Base-by-base conservation (phyloP, 2,888 invertebrate genomes). In the Cephus pulcher region DNA sequence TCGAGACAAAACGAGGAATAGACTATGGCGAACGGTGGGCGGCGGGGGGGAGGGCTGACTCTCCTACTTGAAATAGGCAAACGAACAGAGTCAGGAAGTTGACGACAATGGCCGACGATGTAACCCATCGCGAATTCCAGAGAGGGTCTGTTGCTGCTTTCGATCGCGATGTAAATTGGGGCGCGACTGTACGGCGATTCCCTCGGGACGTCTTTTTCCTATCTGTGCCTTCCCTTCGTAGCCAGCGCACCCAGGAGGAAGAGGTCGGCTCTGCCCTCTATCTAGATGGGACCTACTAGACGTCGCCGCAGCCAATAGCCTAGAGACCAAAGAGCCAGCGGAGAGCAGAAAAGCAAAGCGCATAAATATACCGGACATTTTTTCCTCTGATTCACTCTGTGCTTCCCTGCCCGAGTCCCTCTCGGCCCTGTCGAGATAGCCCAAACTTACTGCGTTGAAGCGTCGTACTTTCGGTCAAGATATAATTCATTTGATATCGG, bases 401-500 rank as follows among this genome's bases (percentile, higher is more conserved):
- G 23, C 56, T 56, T 56, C 56, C 56, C 23, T 9, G 0, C 9
- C 9, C 56, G 23, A 56, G 35, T 35, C 35, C 12, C 15, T 12
- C 71, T 15, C 71, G 71, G 71, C 12, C 34, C 34, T 34, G 71
- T 34, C 71, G 32, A 32, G 71, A 71, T 71, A 71, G 71, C 9
- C 23, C 23, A 56, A 56, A 56, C 56, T 56, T 56, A 56, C 56
- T 56, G 56, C 23, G 56, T 2, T 23, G 3, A 6, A 23, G 56
- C 9, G 9, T 71, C 15, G 71, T 71, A 71, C 71, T 71, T 32
- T 71, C 71, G 71, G 71, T 71, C 12, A 12, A 71, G 71, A 71
- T 78, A 75, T 78, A 79, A 80, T 80, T 80, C 78, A 80, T 79
- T 76, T 77, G 79, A 77, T 80, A 80, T 80, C 80, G 76, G 75